phyloP scores from a whole-genome alignment of 2,113 vertebrate genomes.

The Nannobrachium achirus region DNA sequence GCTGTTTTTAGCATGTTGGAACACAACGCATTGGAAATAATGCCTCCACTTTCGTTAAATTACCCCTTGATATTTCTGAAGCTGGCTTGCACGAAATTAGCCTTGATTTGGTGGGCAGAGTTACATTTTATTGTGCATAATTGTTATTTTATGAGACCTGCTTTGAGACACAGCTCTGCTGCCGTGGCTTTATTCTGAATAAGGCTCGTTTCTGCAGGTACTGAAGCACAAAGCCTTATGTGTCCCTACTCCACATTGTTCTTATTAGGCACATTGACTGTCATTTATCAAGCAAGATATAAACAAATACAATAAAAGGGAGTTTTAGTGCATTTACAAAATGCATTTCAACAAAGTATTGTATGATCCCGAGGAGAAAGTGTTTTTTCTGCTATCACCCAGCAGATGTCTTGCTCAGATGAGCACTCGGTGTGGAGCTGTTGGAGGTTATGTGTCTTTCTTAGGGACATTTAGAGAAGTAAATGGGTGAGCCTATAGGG shows the following conservation, averaged over 20 bases:
- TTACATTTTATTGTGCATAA: slow-evolving; percentile 45
- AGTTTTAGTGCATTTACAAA: too few relatives aligned
- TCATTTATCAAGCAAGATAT: slow-evolving; percentile 18
- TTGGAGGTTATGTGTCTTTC: too few relatives aligned
- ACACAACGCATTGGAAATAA: slow-evolving; percentile 56
- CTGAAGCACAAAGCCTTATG: slow-evolving; percentile 28
- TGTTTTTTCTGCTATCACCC: too few relatives aligned
- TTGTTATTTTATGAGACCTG: slow-evolving; percentile 44
- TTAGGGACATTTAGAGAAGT: too few relatives aligned
- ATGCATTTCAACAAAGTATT: too few relatives aligned
- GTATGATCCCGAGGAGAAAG: too few relatives aligned
- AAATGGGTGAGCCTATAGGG: too few relatives aligned
- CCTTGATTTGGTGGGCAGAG: slow-evolving; percentile 56
- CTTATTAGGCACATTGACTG: slow-evolving; percentile 4
- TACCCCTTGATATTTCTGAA: slow-evolving; percentile 54
- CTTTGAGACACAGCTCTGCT: slow-evolving; percentile 14
- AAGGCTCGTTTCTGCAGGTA: slow-evolving; percentile 22
- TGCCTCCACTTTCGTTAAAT: slow-evolving; percentile 55
- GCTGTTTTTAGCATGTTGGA: slow-evolving; percentile 60
- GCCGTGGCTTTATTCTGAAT: slow-evolving; percentile 26
- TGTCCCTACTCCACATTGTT: slow-evolving; percentile 29
- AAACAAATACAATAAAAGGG: not conserved
- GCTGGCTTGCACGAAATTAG: slow-evolving; percentile 57
- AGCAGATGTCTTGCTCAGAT: too few relatives aligned
- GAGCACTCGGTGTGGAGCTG: too few relatives aligned